A percentile compares a stretch with the other conserved stretches of the same genome.
These are phyloP conservation scores for Cephus sareptanus DNA, from an alignment of 2,888 invertebrate species.

Conservation along the genomic window DNA sequence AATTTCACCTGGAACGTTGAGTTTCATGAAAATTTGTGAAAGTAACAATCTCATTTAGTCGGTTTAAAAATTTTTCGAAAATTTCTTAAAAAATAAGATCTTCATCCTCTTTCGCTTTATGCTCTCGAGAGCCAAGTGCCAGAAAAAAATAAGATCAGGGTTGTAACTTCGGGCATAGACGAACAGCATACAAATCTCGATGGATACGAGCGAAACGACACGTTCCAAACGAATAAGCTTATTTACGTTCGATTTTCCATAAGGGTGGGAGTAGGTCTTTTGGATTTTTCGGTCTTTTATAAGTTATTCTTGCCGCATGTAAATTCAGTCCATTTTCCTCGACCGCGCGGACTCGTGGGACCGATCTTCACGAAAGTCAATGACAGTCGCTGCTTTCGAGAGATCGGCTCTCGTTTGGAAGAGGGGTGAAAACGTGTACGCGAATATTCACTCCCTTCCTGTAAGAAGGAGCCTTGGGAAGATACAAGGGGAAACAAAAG, in stretches of 20 bases:
- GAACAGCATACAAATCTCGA: background rate
- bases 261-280: background rate
- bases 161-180: background rate
- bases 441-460: background rate
- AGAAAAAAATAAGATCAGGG: background rate
- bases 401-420: background rate
- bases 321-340: conserved; percentile 21
- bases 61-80: too few species aligned
- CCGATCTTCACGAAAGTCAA: conserved; percentile 23
- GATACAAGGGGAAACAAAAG: background rate
- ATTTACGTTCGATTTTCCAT: background rate
- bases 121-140: too few species aligned
- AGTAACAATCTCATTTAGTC: too few species aligned
- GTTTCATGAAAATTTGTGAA: too few species aligned
- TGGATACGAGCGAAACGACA: background rate
- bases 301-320: background rate
- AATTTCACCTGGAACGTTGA: too few species aligned
- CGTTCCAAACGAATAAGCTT: background rate
- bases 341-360: conserved; percentile 64
- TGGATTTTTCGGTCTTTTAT: background rate
- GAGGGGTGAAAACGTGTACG: background rate
- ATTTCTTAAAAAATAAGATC: too few species aligned
- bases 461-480: background rate
- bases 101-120: too few species aligned
- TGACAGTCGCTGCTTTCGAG: background rate